Evolutionary conservation across 2,113 vertebrate genomes (phyloP).

Genomic region (Stomatorhinus ivindoensis): DNA sequence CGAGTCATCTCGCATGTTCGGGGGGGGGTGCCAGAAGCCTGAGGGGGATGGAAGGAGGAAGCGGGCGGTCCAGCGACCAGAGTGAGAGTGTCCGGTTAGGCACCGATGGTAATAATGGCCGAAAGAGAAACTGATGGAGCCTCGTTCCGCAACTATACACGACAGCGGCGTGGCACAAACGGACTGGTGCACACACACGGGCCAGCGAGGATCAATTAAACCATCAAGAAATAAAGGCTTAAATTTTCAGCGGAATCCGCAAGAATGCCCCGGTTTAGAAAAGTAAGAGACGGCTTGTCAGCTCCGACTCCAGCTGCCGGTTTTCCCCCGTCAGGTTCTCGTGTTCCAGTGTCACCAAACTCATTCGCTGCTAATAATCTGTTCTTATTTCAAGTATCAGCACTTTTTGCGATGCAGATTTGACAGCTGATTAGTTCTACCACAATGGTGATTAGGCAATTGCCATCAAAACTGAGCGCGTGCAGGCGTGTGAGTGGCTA

Average conservation of each 20-base stretch:
- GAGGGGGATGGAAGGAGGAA: neutral
- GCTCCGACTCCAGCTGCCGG: neutral
- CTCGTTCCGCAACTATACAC: too few species aligned
- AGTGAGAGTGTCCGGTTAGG: neutral
- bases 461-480: neutral
- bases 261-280: neutral
- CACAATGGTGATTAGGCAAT: neutral
- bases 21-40: neutral
- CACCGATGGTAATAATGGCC: neutral
- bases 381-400: neutral
- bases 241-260: neutral
- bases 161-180: neutral
- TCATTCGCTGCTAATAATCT: neutral
- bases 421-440: too few species aligned
- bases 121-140: neutral
- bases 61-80: neutral
- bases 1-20: neutral
- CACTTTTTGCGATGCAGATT: neutral
- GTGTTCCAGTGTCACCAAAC: too few species aligned
- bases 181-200: neutral
- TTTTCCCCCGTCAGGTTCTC: neutral
- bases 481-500: neutral
- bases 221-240: neutral
- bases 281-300: neutral
- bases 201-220: neutral